phyloP scores from a whole-genome alignment of 2,797 vertebrate genomes.

The Pseudochromis fuscus region DNA sequence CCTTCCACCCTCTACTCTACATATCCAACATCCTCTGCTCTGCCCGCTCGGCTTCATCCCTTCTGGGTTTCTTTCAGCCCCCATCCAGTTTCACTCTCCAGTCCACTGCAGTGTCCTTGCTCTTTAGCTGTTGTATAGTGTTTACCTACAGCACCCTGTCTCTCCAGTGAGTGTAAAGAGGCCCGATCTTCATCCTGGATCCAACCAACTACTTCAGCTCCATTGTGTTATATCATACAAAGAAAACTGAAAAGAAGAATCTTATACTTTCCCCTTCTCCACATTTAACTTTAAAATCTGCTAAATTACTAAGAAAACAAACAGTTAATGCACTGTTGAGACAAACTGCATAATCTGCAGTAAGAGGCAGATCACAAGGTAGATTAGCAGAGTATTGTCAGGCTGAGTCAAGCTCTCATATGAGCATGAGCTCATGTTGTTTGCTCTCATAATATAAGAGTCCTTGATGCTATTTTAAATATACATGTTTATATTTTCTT shows the following conservation, averaged over 20 bases:
- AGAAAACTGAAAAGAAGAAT: neutral
- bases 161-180: constrained; percentile 1
- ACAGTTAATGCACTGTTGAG: too few relatives aligned
- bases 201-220: neutral
- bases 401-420: neutral
- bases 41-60: constrained; percentile 13
- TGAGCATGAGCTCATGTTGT: neutral
- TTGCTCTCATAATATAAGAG: neutral
- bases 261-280: neutral
- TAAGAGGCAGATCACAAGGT: constrained; percentile 14
- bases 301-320: too few relatives aligned
- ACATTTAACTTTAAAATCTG: neutral
- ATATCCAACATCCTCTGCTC: constrained; percentile 39
- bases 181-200: constrained; percentile 8
- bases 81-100: constrained; percentile 3
- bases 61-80: constrained; percentile 8
- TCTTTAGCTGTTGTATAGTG: constrained; percentile 26
- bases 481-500: too few relatives aligned
- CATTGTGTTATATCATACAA: neutral
- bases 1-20: constrained; percentile 22
- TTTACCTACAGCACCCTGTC: constrained; percentile 15
- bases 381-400: constrained; percentile 3
- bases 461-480: neutral
- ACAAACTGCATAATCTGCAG: constrained; percentile 9
- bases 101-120: constrained; percentile 65